phyloP scores from a whole-genome alignment of 2,888 invertebrate genomes.

The Drosophila setosimentum region DNA sequence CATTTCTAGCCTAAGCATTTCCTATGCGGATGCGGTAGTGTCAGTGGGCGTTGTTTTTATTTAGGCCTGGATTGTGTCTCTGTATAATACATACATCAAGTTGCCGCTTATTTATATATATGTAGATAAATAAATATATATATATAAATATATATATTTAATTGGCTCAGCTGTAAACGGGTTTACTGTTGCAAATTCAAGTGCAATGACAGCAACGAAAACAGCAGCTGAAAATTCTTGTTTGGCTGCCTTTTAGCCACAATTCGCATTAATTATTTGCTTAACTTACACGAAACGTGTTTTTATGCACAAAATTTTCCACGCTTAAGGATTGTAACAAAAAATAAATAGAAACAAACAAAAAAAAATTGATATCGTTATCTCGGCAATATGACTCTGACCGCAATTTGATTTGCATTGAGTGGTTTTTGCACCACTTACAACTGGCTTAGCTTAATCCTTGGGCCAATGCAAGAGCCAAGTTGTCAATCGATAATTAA shows the following conservation, averaged over 20 bases:
- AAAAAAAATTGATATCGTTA: conserved; percentile 36
- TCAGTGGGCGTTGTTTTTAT: conserved; percentile 3
- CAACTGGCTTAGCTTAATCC: conserved; percentile 38
- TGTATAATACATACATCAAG: not conserved
- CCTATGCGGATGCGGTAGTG: conserved; percentile 52
- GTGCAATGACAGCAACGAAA: conserved; percentile 63
- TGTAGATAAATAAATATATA: not conserved
- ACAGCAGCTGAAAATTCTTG: conserved; percentile 55
- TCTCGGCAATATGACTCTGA: conserved; percentile 66
- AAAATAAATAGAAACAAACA: not conserved
- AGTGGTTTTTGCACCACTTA: conserved; percentile 18
- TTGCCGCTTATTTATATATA: conserved; percentile 1
- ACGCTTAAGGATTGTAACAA: conserved; percentile 32
- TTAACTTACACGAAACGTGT: conserved; percentile 53
- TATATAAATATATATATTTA: not conserved
- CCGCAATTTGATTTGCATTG: conserved; percentile 50
- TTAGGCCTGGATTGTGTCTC: conserved; percentile 5
- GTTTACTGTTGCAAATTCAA: conserved; percentile 49
- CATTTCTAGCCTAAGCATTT: conserved; percentile 22
- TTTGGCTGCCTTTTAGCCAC: conserved; percentile 11
- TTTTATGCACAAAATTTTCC: conserved; percentile 68
- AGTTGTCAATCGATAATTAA: conserved; percentile 26
- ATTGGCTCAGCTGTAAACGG: conserved; percentile 5
- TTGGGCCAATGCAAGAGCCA: conserved; percentile 47
- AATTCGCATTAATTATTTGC: conserved; percentile 53